Percentiles rank a stretch among this genome's conserved stretches.
Evolutionary conservation across 2,888 invertebrate genomes (phyloP).

Genomic region (Campaea margaritaria): DNA sequence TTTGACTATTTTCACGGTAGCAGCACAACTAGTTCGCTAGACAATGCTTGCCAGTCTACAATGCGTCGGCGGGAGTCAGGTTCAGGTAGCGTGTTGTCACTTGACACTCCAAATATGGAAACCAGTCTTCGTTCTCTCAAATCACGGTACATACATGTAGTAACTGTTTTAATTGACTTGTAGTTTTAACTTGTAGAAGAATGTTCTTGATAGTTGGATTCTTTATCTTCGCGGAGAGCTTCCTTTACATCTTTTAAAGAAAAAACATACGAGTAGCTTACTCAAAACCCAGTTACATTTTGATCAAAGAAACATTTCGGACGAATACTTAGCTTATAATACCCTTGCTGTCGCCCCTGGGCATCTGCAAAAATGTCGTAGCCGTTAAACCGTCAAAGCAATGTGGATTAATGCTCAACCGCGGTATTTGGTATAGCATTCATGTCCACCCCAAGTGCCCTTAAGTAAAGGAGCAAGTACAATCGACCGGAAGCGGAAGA

Average conservation of each 20-base stretch:
- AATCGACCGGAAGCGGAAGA: conserved; percentile 84
- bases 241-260: too few species aligned
- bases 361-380: conserved; percentile 41
- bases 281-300: too few species aligned
- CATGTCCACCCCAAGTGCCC: conserved; percentile 66
- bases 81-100: conserved; percentile 27
- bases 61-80: conserved; percentile 21
- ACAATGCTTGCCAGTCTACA: conserved; percentile 34
- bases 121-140: conserved; percentile 22
- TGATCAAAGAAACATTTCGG: neutral
- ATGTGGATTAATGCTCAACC: conserved; percentile 48
- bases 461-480: conserved; percentile 60
- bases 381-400: conserved; percentile 38
- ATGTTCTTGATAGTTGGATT: too few species aligned
- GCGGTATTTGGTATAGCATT: conserved; percentile 60
- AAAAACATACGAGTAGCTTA: too few species aligned
- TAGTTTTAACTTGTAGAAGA: too few species aligned
- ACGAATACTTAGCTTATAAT: too few species aligned
- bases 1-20: conserved; percentile 30
- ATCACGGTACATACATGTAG: conserved; percentile 1
- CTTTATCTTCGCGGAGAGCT: too few species aligned
- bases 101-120: conserved; percentile 31
- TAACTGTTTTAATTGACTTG: neutral
- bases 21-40: conserved; percentile 37
- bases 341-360: conserved; percentile 9